Conservation (phyloP, 2,888 invertebrate species). For the Sisyra nigra region DNA sequence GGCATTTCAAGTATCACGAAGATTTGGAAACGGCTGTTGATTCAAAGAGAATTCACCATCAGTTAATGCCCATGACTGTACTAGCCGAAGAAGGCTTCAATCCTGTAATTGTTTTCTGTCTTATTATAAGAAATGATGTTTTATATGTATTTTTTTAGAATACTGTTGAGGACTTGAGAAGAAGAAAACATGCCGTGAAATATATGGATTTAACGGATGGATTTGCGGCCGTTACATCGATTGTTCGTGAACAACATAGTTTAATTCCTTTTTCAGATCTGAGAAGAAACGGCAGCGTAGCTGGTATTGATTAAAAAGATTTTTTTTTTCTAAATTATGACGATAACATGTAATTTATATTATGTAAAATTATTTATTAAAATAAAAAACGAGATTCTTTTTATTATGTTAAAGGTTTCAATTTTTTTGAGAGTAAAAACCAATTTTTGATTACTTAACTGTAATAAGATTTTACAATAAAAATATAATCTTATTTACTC, state of each 20-base stretch:
- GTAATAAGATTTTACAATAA: too few species aligned
- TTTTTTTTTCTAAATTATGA: too few species aligned
- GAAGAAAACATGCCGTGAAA: slow-evolving; percentile 34
- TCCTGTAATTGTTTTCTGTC: slow-evolving; percentile 15
- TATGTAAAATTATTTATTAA: too few species aligned
- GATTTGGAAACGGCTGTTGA: slow-evolving; percentile 34
- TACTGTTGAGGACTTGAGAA: slow-evolving; percentile 28
- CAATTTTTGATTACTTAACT: too few species aligned
- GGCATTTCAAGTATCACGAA: slow-evolving; percentile 37
- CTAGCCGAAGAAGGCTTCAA: slow-evolving; percentile 32
- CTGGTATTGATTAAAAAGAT: background rate
- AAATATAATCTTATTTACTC: too few species aligned
- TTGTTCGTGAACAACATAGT: slow-evolving; percentile 15
- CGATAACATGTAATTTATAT: too few species aligned
- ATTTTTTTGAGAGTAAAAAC: too few species aligned
- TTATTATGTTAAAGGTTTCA: too few species aligned
- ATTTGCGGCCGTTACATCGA: slow-evolving; percentile 45
- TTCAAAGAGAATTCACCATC: slow-evolving; percentile 41
- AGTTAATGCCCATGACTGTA: slow-evolving; percentile 39
- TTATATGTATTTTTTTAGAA: slow-evolving; percentile 10
- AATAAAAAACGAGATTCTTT: too few species aligned
- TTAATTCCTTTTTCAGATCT: slow-evolving; percentile 5
- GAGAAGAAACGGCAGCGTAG: slow-evolving; percentile 7
- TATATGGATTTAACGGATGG: slow-evolving; percentile 34
- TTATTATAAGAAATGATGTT: background rate